Evolutionary conservation across 1,140 invertebrate species (phyloP), one percentile per base, ranked within the genome.

Genomic region (Pogonomyrmex barbatus): DNA sequence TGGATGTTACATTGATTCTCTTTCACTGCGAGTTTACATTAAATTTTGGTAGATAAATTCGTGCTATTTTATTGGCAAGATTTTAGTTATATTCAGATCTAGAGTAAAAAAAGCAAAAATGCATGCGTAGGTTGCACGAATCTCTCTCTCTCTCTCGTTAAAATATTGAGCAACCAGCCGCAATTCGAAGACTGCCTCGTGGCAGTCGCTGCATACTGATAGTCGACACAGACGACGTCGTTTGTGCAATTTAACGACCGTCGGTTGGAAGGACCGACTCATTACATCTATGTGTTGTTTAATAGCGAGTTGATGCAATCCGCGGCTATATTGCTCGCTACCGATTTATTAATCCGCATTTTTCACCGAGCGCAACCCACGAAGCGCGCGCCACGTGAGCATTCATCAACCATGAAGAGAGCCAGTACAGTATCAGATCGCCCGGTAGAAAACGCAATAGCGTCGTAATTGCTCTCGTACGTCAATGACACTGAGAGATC

Each of bases 341-440:
- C 73, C 79, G 62, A 89, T 76, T 89, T 88, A 81, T 88, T 63
- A 86, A 88, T 88, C 82, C n/a, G 58, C 54, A 71, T 88, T 89
- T 88, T 70, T 89, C 82, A 56, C 39, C 4, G 24, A 54, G n/a
- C 17, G 70, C 52, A 24, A 54, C 24, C 5, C 52, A 76, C 56
- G 68, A 58, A 42, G 65, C 30, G 39, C 17, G 17, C 54, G 47
- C 24, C 50, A 30, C n/a, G 17, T 12, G 68, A 71, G 62, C 58
- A 88, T 75, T 71, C 78, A 78, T 58, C 45, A 56, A n/a, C 33
- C 42, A 14, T 39, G 30, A 62, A 75, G 71, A 77, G 73, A 87
- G 79, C 86, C 84, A 8, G 85, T 75, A 78, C 85, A n/a, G n/a
- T 91, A 88, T 83, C 87, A 91, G 91, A 92, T 92, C 87, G 68